A percentile compares a stretch with the other conserved stretches of the same genome.
These are phyloP conservation scores for Lottia scabra DNA, from an alignment of 2,888 invertebrate genomes.

Conservation along the genomic window DNA sequence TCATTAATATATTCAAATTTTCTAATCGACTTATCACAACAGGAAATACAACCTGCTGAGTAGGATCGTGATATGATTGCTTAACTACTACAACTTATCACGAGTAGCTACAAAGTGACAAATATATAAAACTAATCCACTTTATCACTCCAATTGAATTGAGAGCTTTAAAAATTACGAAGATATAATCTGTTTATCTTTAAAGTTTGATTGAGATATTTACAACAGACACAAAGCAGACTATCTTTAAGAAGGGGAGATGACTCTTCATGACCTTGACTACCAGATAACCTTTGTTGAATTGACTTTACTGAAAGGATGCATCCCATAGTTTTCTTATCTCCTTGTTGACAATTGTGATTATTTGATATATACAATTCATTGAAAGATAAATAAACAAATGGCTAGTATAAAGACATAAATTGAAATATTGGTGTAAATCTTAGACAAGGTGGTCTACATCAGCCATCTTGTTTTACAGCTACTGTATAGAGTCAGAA, in stretches of 20 bases:
- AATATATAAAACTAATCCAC: not conserved
- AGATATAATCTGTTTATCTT: too few relatives aligned
- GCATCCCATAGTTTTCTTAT: not conserved
- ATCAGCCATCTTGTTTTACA: too few relatives aligned
- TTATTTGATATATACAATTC: not conserved
- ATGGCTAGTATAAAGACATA: not conserved
- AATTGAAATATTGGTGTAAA: too few relatives aligned
- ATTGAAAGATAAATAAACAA: conserved; percentile 1
- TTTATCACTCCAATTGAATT: not conserved
- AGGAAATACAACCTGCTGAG: not conserved
- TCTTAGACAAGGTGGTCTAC: too few relatives aligned
- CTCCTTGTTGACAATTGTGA: not conserved
- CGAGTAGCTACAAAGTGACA: not conserved
- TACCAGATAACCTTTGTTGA: conserved; percentile 1
- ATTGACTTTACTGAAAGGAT: not conserved
- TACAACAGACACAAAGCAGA: not conserved
- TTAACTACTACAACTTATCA: not conserved
- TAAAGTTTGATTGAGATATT: not conserved
- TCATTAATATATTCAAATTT: too few relatives aligned
- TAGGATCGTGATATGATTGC: not conserved
- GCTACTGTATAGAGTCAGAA: too few relatives aligned
- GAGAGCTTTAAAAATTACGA: not conserved
- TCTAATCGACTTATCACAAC: not conserved
- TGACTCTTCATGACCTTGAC: not conserved
- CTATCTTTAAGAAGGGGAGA: not conserved